These are phyloP conservation scores for Osmerus mordax DNA, from an alignment of 2,113 vertebrate species.

Conservation along the genomic window DNA sequence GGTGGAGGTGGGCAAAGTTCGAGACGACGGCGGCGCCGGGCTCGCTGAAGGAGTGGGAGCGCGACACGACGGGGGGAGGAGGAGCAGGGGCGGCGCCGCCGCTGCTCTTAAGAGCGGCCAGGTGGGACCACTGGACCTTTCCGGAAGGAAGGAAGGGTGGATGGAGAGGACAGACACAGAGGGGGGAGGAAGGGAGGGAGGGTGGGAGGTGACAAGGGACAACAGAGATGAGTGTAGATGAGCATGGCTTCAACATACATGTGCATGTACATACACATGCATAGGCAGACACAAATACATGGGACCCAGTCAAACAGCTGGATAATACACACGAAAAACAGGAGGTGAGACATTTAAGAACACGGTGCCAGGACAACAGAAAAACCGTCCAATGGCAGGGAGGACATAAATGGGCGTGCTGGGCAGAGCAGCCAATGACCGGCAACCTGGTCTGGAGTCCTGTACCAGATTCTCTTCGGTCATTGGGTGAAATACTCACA, in stretches of 20 bases:
- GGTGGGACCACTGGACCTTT: slow-evolving; percentile 98
- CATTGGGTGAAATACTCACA: not conserved
- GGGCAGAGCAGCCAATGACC: not conserved
- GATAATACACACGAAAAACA: not conserved
- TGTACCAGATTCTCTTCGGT: not conserved
- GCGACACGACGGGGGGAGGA: slow-evolving; percentile 73
- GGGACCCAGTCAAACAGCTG: not conserved
- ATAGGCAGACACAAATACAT: not conserved
- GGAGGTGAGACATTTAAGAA: not conserved
- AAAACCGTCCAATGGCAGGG: not conserved
- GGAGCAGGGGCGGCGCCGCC: slow-evolving; percentile 58
- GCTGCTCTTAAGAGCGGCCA: slow-evolving; percentile 98
- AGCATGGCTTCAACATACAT: slow-evolving; percentile 41
- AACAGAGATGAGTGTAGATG: slow-evolving; percentile 55
- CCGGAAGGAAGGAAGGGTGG: slow-evolving; percentile 65
- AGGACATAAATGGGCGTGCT: not conserved
- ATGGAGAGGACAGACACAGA: slow-evolving; percentile 79
- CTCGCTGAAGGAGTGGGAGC: slow-evolving; percentile 98
- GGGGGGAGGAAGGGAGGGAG: slow-evolving; percentile 25
- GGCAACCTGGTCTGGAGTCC: not conserved
- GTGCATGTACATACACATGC: slow-evolving; percentile 14
- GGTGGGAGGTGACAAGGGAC: slow-evolving; percentile 54
- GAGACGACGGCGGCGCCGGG: slow-evolving; percentile 72
- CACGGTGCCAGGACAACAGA: not conserved
- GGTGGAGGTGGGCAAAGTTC: slow-evolving; percentile 95